Evolutionary conservation across 2,888 invertebrate species (phyloP), one percentile per base, ranked within the genome.

Genomic region (Allolobophora icterica): DNA sequence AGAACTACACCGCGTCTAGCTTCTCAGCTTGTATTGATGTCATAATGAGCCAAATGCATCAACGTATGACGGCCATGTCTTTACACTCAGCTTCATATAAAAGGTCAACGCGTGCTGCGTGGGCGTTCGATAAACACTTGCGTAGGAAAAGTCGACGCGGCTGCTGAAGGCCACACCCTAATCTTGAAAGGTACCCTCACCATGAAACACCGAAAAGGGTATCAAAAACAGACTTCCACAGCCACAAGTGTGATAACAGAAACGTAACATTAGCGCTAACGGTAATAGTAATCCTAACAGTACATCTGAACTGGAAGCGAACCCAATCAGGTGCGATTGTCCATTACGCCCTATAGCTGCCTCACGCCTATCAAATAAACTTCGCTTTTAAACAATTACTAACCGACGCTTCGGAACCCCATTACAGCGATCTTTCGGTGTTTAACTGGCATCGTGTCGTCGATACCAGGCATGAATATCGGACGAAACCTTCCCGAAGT

Each of bases 341-440:
- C 71, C n/a, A 71, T 71, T n/a, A 8, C 71, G 71, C n/a, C 0
- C n/a, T 17, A 2, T 13, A 5, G n/a, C n/a, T n/a, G 71, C 71
- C 71, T n/a, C 71, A 71, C 71, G 71, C 71, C 71, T n/a, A n/a
- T 30, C 71, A 71, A n/a, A 71, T n/a, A 71, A 71, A 71, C 71
- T 71, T 71, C 71, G 71, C 13, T 24, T 71, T 71, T 30, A 30
- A 71, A 52, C 89, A n/a, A 21, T 38, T 17, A 52, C 97, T 96
- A 96, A 97, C 98, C 98, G 94, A 98, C 98, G 93, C 98, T 98
- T 96, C 98, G 97, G 95, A 97, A 98, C 93, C 98, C 98, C 98
- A 98, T 98, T 96, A 98, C 97, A 93, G 98, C 98, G 95, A 98
- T 97, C 96, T 97, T 98, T 94, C 98, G 97, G 95, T 98, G 97